Conservation (phyloP, 2,113 vertebrate genomes). For the Desmodus rotundus region DNA sequence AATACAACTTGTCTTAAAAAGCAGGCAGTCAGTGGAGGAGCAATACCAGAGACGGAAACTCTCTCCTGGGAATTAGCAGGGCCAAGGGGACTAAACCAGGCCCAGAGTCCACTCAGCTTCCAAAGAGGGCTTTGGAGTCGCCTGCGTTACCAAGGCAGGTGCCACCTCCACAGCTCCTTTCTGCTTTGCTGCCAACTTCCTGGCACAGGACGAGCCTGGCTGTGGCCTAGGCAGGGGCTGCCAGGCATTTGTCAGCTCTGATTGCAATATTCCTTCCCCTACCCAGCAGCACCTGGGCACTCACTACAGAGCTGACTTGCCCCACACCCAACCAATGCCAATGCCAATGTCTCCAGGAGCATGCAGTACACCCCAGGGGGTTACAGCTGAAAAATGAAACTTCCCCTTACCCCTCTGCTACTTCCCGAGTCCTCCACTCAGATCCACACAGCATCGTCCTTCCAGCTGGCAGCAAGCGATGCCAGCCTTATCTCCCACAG, state of each 20-base stretch:
- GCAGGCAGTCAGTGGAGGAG: neutral
- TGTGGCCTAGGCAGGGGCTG: neutral
- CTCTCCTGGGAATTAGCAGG: neutral
- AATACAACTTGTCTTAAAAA: neutral
- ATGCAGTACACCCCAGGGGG: neutral
- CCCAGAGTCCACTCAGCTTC: neutral
- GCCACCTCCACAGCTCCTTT: neutral
- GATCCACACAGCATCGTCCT: neutral
- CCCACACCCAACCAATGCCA: neutral
- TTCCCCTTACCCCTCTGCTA: neutral
- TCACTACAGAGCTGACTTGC: neutral
- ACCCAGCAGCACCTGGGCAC: neutral
- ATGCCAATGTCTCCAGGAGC: neutral
- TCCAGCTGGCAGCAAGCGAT: neutral
- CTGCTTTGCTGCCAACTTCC: neutral
- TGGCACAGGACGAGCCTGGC: slow-evolving; percentile 7
- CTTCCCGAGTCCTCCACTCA: neutral
- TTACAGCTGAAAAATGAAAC: neutral
- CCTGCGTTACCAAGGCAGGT: neutral
- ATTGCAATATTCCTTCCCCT: neutral
- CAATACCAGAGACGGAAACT: neutral
- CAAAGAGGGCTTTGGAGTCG: neutral
- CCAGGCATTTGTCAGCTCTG: neutral
- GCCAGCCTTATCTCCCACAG: neutral
- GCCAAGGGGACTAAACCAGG: neutral